Conservation (phyloP, 2,888 invertebrate genomes). For the Clitarchus hookeri region DNA sequence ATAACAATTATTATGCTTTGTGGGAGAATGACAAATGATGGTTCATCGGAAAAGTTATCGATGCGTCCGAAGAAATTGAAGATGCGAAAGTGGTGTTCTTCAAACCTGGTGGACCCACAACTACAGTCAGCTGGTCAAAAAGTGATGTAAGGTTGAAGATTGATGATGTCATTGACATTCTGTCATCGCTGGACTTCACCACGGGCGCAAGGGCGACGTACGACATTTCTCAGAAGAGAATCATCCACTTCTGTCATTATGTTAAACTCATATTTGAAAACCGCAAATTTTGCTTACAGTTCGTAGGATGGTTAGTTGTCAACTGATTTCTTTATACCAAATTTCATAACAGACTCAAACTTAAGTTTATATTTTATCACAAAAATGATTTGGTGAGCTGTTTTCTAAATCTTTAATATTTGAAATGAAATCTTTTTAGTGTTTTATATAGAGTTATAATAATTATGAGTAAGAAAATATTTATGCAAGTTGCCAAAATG, state of each 20-base stretch:
- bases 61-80: not conserved
- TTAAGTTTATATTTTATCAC: not conserved
- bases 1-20: not conserved
- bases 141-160: not conserved
- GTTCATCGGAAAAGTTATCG: not conserved
- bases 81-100: not conserved
- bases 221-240: not conserved
- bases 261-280: not conserved
- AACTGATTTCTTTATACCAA: not conserved
- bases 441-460: not conserved
- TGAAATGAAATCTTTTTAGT: not conserved
- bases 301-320: not conserved
- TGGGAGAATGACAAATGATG: not conserved
- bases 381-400: not conserved
- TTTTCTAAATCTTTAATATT: not conserved
- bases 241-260: not conserved
- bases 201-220: not conserved
- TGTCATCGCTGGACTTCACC: not conserved
- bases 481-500: not conserved
- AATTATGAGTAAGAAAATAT: not conserved
- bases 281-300: not conserved
- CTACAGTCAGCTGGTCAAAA: not conserved
- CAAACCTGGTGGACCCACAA: not conserved
- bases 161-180: not conserved
- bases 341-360: not conserved